Conservation (phyloP, 2,888 invertebrate species). For the Chromoteleia sp. region DNA sequence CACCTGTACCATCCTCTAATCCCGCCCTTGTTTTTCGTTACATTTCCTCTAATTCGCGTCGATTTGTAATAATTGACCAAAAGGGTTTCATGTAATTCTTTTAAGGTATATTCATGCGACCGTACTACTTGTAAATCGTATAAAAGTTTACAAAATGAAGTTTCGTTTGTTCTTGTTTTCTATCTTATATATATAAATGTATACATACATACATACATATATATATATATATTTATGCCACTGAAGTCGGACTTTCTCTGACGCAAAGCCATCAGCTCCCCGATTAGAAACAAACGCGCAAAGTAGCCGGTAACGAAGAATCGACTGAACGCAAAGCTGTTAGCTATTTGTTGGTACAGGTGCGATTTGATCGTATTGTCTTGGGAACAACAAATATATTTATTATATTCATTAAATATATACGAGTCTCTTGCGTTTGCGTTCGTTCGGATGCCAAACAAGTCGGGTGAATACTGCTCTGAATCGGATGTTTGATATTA, state of each 20-base stretch:
- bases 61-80: constrained; percentile 63
- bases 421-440: constrained; percentile 11
- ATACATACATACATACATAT: too few relatives aligned
- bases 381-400: constrained; percentile 58
- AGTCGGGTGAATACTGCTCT: constrained; percentile 39
- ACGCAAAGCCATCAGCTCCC: constrained; percentile 6
- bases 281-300: background rate
- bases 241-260: constrained; percentile 5
- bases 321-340: constrained; percentile 12
- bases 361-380: constrained; percentile 62
- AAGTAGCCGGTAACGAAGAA: background rate
- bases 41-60: constrained; percentile 32
- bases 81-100: constrained; percentile 46
- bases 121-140: constrained; percentile 59
- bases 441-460: constrained; percentile 33
- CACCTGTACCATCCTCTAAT: constrained; percentile 61
- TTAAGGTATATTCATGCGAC: constrained; percentile 21
- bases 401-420: constrained; percentile 33
- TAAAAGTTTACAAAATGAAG: constrained; percentile 68
- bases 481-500: constrained; percentile 40
- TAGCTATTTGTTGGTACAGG: constrained; percentile 56
- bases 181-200: background rate
- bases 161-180: constrained; percentile 9
- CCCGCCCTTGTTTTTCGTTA: background rate
- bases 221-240: background rate